Evolutionary conservation across 2,888 invertebrate genomes (phyloP).

Genomic region (Dynastes maya): DNA sequence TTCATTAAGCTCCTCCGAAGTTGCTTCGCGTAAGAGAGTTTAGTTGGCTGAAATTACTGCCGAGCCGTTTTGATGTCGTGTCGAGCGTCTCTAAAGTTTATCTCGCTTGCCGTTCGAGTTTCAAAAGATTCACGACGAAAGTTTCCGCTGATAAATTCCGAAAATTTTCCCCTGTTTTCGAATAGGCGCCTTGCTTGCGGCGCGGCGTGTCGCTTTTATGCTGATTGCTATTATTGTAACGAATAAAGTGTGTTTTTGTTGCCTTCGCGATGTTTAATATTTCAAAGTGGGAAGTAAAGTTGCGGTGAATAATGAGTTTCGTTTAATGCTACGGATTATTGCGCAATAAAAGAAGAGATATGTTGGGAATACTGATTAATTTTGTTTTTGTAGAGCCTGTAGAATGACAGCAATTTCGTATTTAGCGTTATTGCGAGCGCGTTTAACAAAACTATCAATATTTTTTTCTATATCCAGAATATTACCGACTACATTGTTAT

Average conservation of each 20-base stretch:
- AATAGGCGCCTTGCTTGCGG: neutral
- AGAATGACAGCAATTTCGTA: too few species aligned
- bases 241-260: neutral
- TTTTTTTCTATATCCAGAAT: too few species aligned
- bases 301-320: neutral
- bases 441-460: too few species aligned
- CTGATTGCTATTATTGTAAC: conserved; percentile 7
- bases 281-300: neutral
- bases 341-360: too few species aligned
- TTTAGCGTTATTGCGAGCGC: too few species aligned
- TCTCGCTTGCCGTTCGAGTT: neutral
- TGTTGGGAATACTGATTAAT: too few species aligned
- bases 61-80: conserved; percentile 16
- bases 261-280: neutral
- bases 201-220: neutral
- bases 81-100: conserved; percentile 29
- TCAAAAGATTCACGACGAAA: conserved; percentile 9
- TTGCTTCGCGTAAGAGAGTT: neutral
- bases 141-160: conserved; percentile 5
- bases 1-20: conserved; percentile 39
- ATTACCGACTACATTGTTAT: too few species aligned
- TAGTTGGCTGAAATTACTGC: conserved; percentile 33
- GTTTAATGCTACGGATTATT: too few species aligned
- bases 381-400: too few species aligned
- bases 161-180: neutral